Evolutionary conservation across 2,113 vertebrate genomes (phyloP), one percentile per base, ranked within the genome.

Genomic region (Alethe castanea): DNA sequence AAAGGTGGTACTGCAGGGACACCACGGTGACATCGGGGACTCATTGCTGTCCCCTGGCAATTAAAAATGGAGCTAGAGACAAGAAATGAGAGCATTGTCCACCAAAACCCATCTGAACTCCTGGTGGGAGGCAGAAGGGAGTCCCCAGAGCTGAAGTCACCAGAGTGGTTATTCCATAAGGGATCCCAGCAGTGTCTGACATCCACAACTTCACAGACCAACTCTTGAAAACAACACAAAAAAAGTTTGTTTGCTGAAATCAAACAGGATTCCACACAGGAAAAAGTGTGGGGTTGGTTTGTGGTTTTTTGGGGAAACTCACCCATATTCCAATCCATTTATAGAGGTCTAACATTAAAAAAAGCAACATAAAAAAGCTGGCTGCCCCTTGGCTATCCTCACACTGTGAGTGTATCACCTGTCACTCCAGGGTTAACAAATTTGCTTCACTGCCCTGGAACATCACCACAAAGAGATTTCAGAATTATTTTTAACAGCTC

Each of bases 11-110:
- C 70, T 74, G 71, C 70, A 48, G 69, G 48, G 24, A 52, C 50
- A 54, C 28, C 3, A 31, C 8, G 1, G 59, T 11, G 60, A 35
- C 36, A 23, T 0, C 0, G 12, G 26, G 15, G 1, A 3, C 2
- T 65, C 7, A 0, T 9, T 8, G 35, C 5, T 24, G 45, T 9
- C 57, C 17, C 35, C 25, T 9, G 33, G 9, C 19, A 19, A 5
- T 33, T 26, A 6, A 11, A 47, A 67, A 10, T 3, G 1, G 52
- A 67, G 17, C n/a, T 22, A 1, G 22, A 48, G 28, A 3, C 16
- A 14, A 22, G 14, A 7, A 45, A 4, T 0, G 2, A 56, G 47
- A 7, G 1, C 22, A 12, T 2, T 3, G 3, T 14, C 18, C 7
- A 11, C 47, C 73, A 50, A 33, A 76, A 73, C 0, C 29, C 26